phyloP scores from a whole-genome alignment of 64 coral and sea anemone species.

The Platygyra sinensis region DNA sequence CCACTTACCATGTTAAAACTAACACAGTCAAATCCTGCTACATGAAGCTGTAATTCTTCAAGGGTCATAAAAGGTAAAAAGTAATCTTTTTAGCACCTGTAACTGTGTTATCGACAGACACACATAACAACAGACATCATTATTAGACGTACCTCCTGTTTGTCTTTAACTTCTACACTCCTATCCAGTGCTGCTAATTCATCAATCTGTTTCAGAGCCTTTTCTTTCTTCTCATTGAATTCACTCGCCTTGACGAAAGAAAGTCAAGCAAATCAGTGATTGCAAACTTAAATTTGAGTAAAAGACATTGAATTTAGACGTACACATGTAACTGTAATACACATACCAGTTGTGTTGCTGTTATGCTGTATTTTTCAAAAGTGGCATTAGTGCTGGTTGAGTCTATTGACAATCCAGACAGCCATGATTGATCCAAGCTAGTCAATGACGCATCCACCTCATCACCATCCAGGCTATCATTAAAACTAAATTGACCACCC shows the following conservation, averaged over 20 bases:
- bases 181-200: constrained; percentile 66
- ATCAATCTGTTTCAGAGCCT: constrained; percentile 69
- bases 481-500: constrained; percentile 2
- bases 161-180: constrained; percentile 68
- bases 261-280: neutral
- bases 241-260: constrained; percentile 52
- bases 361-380: constrained; percentile 66
- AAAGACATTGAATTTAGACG: no score
- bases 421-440: constrained; percentile 47
- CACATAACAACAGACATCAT: neutral
- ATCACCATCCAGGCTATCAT: constrained; percentile 43
- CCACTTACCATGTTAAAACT: no score
- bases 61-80: no score
- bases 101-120: no score
- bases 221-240: constrained; percentile 86
- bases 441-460: neutral
- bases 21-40: no score
- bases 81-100: no score
- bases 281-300: neutral
- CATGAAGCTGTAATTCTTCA: no score
- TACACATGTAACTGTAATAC: neutral
- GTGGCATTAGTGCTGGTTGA: constrained; percentile 27
- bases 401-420: constrained; percentile 35
- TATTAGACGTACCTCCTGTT: constrained; percentile 61
- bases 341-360: constrained; percentile 54